phyloP scores from a whole-genome alignment of 2,888 invertebrate species.

The Lasioglossum figueresi region DNA sequence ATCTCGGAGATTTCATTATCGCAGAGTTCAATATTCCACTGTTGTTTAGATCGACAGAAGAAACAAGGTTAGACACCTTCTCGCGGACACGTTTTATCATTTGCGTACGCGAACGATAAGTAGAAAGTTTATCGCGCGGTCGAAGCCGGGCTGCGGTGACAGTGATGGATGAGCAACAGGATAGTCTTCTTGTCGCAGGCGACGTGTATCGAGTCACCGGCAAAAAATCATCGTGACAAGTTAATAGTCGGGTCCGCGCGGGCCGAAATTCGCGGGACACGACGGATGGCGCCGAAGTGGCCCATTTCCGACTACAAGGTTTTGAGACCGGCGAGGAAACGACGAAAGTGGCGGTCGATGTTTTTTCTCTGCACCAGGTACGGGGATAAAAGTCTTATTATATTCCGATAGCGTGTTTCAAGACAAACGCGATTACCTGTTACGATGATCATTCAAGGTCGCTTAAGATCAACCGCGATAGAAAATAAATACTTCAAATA shows the following conservation, averaged over 20 bases:
- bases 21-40: neutral
- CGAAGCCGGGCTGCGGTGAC: slow-evolving; percentile 37
- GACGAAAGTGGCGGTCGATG: neutral
- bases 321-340: neutral
- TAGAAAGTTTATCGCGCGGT: slow-evolving; percentile 57
- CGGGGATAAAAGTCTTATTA: no score
- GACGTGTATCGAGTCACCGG: neutral
- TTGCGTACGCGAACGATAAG: slow-evolving; percentile 43
- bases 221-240: slow-evolving; percentile 10
- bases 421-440: no score
- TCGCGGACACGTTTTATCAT: slow-evolving; percentile 35
- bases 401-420: no score
- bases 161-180: slow-evolving; percentile 50
- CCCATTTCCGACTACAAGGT: neutral
- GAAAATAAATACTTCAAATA: no score
- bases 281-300: neutral
- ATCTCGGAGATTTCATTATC: slow-evolving; percentile 33
- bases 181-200: slow-evolving; percentile 31
- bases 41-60: neutral
- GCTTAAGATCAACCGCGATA: no score
- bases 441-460: no score
- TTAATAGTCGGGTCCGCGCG: neutral
- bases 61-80: neutral
- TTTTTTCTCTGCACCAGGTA: slow-evolving; percentile 3
- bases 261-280: slow-evolving; percentile 3